Percentiles rank a stretch among this genome's conserved stretches.
phyloP scores from a whole-genome alignment of 2,888 invertebrate genomes.

The Andrena marginata region DNA sequence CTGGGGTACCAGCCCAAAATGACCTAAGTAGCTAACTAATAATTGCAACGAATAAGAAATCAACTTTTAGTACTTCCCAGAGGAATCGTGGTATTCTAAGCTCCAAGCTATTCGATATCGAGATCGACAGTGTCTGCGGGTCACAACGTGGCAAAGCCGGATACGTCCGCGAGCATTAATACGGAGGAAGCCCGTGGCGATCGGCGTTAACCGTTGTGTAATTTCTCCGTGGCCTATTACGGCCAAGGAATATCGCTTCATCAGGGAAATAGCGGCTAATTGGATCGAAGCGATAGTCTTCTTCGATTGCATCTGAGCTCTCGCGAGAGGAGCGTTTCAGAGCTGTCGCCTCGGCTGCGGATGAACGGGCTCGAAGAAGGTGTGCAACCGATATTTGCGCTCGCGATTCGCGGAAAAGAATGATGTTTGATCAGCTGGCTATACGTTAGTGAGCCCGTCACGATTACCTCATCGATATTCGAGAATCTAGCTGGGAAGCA shows the following conservation, averaged over 20 bases:
- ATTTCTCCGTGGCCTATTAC: constrained; percentile 52
- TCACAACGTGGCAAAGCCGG: constrained; percentile 21
- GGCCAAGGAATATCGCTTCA: constrained; percentile 33
- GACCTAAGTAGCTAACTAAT: neutral
- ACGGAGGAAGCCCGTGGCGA: constrained; percentile 42
- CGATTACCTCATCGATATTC: constrained; percentile 35
- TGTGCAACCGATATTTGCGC: neutral
- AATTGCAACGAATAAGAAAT: no score
- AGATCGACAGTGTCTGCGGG: neutral
- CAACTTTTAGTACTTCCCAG: neutral
- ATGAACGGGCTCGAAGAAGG: neutral
- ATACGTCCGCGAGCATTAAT: constrained; percentile 31
- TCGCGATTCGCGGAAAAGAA: neutral
- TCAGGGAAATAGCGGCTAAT: constrained; percentile 49
- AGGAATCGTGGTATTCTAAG: neutral
- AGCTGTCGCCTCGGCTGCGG: neutral
- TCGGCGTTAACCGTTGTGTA: constrained; percentile 58
- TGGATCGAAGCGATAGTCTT: constrained; percentile 48
- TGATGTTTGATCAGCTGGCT: constrained; percentile 19
- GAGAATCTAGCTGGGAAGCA: constrained; percentile 16
- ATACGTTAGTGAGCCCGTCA: neutral
- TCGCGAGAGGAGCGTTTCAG: neutral
- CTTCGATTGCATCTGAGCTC: constrained; percentile 43
- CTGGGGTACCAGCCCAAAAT: no score
- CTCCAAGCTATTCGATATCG: neutral